Evolutionary conservation across 2,888 invertebrate species (phyloP).

Genomic region (Agrotis clavis): DNA sequence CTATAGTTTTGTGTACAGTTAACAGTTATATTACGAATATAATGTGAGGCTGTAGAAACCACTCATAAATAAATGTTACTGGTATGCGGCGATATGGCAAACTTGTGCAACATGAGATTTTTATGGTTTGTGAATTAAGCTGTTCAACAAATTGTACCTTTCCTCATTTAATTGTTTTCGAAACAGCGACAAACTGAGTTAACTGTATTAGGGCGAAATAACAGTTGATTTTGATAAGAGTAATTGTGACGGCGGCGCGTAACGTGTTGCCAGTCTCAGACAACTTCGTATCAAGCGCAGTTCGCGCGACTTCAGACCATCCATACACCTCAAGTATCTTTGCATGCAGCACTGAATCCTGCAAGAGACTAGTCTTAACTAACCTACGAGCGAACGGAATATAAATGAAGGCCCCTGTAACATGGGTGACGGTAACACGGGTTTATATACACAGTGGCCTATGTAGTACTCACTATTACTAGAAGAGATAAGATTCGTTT

Average conservation of each 20-base stretch:
- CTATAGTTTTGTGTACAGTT: constrained; percentile 26
- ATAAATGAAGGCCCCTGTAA: constrained; percentile 40
- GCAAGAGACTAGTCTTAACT: constrained; percentile 23
- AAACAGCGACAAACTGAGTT: constrained; percentile 6
- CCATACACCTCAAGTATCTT: constrained; percentile 34
- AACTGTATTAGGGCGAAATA: not conserved
- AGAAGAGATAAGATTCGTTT: constrained; percentile 35
- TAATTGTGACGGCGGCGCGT: not conserved
- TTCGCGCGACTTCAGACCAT: not conserved
- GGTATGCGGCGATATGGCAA: constrained; percentile 20
- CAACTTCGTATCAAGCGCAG: not conserved
- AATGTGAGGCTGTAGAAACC: constrained; percentile 44
- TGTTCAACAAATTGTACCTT: not conserved
- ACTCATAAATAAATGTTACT: constrained; percentile 41
- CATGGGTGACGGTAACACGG: constrained; percentile 25
- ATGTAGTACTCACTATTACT: constrained; percentile 34
- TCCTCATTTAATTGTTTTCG: constrained; percentile 8
- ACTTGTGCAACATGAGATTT: constrained; percentile 47
- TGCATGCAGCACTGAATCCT: constrained; percentile 24
- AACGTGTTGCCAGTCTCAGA: not conserved
- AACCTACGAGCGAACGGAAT: constrained; percentile 40
- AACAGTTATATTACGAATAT: constrained; percentile 38
- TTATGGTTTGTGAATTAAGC: constrained; percentile 11
- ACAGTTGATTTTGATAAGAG: constrained; percentile 11
- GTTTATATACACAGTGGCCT: constrained; percentile 45